phyloP scores from a whole-genome alignment of 2,797 vertebrate species.

The Tangara arthus region DNA sequence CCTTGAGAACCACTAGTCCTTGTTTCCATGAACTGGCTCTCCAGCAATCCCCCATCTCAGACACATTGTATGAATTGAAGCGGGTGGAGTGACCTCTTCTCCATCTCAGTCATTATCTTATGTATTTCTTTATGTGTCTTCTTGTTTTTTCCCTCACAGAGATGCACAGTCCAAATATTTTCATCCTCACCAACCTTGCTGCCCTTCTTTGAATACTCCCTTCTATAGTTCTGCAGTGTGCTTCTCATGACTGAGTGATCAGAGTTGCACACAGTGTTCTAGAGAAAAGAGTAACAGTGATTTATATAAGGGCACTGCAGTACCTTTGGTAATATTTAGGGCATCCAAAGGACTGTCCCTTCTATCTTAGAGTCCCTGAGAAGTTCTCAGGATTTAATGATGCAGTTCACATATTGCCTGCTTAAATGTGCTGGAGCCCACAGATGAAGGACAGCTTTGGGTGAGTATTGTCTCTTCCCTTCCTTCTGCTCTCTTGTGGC shows the following conservation, averaged over 20 bases:
- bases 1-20: background rate
- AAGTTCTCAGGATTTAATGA: background rate
- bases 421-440: background rate
- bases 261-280: background rate
- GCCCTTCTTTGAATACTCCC: background rate
- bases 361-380: background rate
- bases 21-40: background rate
- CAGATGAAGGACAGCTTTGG: background rate
- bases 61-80: background rate
- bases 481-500: background rate
- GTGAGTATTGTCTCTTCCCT: background rate
- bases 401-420: rapidly evolving
- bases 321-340: background rate
- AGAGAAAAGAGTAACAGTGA: background rate
- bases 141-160: background rate
- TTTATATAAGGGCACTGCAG: background rate
- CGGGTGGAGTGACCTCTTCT: background rate
- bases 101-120: background rate
- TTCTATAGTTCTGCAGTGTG: background rate
- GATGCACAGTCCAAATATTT: background rate
- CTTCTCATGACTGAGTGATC: background rate
- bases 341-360: background rate
- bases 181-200: background rate
- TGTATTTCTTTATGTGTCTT: background rate
- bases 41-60: background rate